Percentiles rank a stretch among this genome's conserved stretches.
Evolutionary conservation across 1,140 invertebrate species (phyloP).

Genomic region (Aphis gossypii): DNA sequence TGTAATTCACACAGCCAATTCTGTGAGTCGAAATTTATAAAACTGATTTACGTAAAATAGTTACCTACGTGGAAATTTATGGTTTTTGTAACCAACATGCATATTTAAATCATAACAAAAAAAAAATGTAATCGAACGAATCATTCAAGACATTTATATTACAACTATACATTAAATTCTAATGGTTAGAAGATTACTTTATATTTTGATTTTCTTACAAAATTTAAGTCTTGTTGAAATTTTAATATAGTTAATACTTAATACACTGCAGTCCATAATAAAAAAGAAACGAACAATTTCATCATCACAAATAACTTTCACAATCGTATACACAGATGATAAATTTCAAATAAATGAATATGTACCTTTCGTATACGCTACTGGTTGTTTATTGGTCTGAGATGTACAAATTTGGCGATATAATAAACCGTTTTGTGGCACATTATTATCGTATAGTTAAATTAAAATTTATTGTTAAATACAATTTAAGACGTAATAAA

Average conservation of each 20-base stretch:
- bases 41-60: not conserved
- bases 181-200: not conserved
- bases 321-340: not conserved
- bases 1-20: not conserved
- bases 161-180: not conserved
- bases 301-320: slow-evolving; percentile 13
- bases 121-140: not conserved
- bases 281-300: not conserved
- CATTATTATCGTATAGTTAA: not conserved
- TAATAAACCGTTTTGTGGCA: not conserved
- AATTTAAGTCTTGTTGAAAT: not conserved
- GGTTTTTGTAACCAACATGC: not conserved
- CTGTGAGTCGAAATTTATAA: not conserved
- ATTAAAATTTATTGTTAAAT: not conserved
- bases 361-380: not conserved
- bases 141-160: not conserved
- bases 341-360: not conserved
- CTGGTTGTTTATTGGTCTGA: not conserved
- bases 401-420: not conserved
- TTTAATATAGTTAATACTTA: not conserved
- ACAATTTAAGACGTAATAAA: not conserved
- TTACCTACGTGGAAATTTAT: too few species aligned
- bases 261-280: not conserved
- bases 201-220: not conserved
- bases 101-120: not conserved